A percentile compares a stretch with the other conserved stretches of the same genome.
Conservation (phyloP, 2,113 vertebrate genomes). For the Collichthys lucidus region DNA sequence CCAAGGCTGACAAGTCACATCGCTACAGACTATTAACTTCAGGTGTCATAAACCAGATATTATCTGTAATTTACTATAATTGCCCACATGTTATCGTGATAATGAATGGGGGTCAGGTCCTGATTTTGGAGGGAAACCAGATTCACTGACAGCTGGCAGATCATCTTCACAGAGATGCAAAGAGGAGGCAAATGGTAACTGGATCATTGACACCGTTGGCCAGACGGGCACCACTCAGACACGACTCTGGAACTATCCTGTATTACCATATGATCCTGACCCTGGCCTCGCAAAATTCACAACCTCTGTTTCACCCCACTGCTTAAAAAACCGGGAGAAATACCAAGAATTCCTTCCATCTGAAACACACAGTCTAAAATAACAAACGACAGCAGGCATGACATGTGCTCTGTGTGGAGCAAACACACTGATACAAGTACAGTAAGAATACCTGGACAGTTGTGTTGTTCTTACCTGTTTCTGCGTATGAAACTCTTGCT, state of each 20-base stretch:
- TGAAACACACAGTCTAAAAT: constrained; percentile 54
- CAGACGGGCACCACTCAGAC: constrained; percentile 49
- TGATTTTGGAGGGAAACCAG: constrained; percentile 61
- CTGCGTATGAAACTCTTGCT: constrained; percentile 87
- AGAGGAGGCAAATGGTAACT: constrained; percentile 68
- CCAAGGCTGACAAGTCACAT: not conserved
- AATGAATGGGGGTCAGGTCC: constrained; percentile 43
- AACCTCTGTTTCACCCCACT: constrained; percentile 60
- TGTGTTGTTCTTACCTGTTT: constrained; percentile 81
- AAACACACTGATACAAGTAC: constrained; percentile 19
- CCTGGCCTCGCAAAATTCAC: constrained; percentile 54
- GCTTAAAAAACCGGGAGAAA: constrained; percentile 68
- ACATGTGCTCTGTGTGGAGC: constrained; percentile 11
- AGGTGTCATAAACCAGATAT: constrained; percentile 17
- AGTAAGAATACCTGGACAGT: constrained; percentile 5
- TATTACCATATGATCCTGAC: constrained; percentile 61
- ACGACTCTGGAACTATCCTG: constrained; percentile 44
- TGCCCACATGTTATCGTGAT: constrained; percentile 4
- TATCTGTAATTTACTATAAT: constrained; percentile 27
- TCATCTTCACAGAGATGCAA: constrained; percentile 67
- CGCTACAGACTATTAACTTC: not conserved
- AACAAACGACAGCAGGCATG: constrained; percentile 48
- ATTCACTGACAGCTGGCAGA: constrained; percentile 68
- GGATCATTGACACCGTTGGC: constrained; percentile 70
- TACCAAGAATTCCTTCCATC: constrained; percentile 64